These are phyloP conservation scores for Campylorhamphus procurvoides DNA, from an alignment of 2,113 vertebrate species.

Conservation along the genomic window DNA sequence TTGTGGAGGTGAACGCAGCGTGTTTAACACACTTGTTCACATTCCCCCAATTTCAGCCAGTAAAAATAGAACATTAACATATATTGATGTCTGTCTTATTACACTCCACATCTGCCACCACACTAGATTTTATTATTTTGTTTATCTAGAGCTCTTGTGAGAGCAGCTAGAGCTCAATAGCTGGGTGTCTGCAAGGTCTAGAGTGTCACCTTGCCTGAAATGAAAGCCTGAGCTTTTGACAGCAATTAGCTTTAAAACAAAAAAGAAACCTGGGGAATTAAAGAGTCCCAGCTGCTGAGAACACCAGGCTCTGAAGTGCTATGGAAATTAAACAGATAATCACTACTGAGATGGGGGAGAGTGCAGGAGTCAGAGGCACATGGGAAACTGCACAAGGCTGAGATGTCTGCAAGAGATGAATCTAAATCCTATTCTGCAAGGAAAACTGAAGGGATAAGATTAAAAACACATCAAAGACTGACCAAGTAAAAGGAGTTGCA, in stretches of 20 bases:
- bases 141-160: background rate
- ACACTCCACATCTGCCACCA: background rate
- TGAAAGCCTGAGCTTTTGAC: background rate
- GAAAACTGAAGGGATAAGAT: background rate
- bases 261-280: constrained; percentile 7
- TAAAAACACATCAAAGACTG: background rate
- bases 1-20: fast-evolving
- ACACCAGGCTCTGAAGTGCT: background rate
- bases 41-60: background rate
- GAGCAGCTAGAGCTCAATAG: background rate
- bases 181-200: background rate
- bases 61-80: constrained; percentile 2
- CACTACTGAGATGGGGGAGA: background rate
- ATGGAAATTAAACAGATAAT: constrained; percentile 29
- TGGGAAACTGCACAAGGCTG: background rate
- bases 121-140: constrained; percentile 37
- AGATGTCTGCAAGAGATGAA: background rate
- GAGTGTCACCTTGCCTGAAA: constrained; percentile 42
- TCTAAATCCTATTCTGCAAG: background rate
- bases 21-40: background rate
- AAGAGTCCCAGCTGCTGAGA: constrained; percentile 12
- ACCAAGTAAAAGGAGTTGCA: background rate
- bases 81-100: background rate
- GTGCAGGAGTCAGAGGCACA: background rate
- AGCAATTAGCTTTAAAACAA: constrained; percentile 26